Base-by-base conservation (phyloP, 2,797 vertebrate genomes). In the Myotis planiceps region DNA sequence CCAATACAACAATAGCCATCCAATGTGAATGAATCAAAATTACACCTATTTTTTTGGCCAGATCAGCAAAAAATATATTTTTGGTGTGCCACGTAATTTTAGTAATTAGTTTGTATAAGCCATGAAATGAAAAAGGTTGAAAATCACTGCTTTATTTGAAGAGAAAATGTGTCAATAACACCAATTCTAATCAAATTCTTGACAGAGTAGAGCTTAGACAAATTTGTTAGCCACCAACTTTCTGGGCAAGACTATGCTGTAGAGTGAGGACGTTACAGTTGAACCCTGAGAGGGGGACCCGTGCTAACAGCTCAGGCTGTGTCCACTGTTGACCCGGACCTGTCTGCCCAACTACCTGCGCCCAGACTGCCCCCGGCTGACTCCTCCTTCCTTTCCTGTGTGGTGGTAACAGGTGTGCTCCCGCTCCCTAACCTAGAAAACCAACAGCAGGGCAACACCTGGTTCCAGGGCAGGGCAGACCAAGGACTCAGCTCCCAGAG, bases 191-290 rank as follows among this genome's bases (percentile, higher is more conserved):
- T 71, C 18, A 37, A 39, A 75, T 51, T 88, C 25, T 51, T 14
- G 21, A 58, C 13, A 42, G 18, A 21, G 6, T 6, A 69, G 42
- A 45, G 34, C 18, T 49, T 9, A 42, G 76, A 65, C 39, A 25
- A 58, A 32, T 27, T 42, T 23, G 3, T 47, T 1, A 37, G 51
- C 71, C 21, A 49, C 51, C 9, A 27, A 14, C 23, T 71, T 39
- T 47, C 32, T 5, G 5, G 32, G 19, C 78, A 85, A n/a, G 19
- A 18, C 51, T 55, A 5, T 5, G 2, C 13, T 29, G 3, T 19
- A 9, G 55, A 10, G 5, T 0, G 34, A 21, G 34, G 12, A 25
- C 1, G 0, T 15, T 2, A 8, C 5, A 13, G 42, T 0, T 12
- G 32, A 37, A 32, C 9, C 23, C 78, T 37, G 18, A 25, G 1